Evolutionary conservation across 1,140 invertebrate genomes (phyloP), one percentile per base, ranked within the genome.

Genomic region (Nylanderia fulva): DNA sequence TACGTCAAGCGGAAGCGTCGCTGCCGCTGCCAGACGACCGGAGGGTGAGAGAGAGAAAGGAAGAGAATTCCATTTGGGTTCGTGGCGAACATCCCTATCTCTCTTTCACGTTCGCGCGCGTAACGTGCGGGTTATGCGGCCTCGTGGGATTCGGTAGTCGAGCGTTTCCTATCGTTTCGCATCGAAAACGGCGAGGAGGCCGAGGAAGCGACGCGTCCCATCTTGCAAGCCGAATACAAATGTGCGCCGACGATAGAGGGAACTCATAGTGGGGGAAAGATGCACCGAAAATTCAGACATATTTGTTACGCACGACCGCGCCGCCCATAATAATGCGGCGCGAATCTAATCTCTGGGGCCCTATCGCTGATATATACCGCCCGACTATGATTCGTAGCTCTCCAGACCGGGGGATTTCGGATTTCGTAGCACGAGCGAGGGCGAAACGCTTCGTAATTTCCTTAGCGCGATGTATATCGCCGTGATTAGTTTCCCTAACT

Each of bases 221-320:
- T 87, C 85, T 89, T 85, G 80, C 80, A 33, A n/a, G 0, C 33
- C 88, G 88, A 90, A 90, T 90, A 90, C 88, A 87, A 90, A 90
- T 90, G 88, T 69, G 69, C 76, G 75, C 61, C 79, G 66, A 84
- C 71, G 75, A 82, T 58, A 63, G 58, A 8, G n/a, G 60, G 42
- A n/a, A n/a, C n/a, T n/a, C n/a, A n/a, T n/a, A n/a, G n/a, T n/a
- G 21, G 69, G 13, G 56, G 45, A 48, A 13, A 18, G n/a, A n/a
- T 48, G 56, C 52, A 52, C 66, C 85, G 76, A 79, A 90, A 90
- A 89, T 90, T 75, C 88, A 77, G 69, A 76, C 85, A 76, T 84
- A 90, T 89, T 90, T 85, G 85, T 56, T 87, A 87, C 87, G 87
- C 87, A 77, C 87, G 82, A 29, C 61, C 64, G 69, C 85, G 75